phyloP scores from a whole-genome alignment of 2,113 vertebrate genomes.

The Opisthocomus hoazin region DNA sequence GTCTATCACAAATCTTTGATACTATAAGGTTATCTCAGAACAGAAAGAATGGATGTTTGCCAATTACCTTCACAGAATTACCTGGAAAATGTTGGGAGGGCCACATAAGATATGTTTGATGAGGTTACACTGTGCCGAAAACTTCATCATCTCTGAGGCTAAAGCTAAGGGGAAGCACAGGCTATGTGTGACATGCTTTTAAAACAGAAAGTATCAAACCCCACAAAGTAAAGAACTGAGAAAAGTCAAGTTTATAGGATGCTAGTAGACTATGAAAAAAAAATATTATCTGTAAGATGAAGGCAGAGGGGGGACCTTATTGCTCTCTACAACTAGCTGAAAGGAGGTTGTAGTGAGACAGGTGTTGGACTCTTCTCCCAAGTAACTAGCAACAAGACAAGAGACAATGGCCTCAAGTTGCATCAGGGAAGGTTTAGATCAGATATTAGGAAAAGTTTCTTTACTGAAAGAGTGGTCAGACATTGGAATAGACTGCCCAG shows the following conservation, averaged over 20 bases:
- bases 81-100: not conserved
- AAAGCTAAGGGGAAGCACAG: not conserved
- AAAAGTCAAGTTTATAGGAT: not conserved
- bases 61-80: not conserved
- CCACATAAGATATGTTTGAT: not conserved
- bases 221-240: not conserved
- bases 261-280: not conserved
- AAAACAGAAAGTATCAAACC: not conserved
- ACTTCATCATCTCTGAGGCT: not conserved
- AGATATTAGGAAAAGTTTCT: no score
- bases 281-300: not conserved
- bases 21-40: not conserved
- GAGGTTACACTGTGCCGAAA: not conserved
- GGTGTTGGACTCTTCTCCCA: no score
- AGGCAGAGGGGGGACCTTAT: no score
- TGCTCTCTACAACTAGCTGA: no score
- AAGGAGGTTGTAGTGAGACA: no score
- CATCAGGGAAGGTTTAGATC: no score
- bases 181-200: not conserved
- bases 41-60: not conserved
- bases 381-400: no score
- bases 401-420: no score
- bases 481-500: no score
- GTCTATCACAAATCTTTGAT: not conserved
- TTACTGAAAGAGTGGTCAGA: no score